A percentile compares a stretch with the other conserved stretches of the same genome.
These are phyloP conservation scores for Papilio machaon DNA, from an alignment of 1,140 invertebrate species.

Conservation along the genomic window DNA sequence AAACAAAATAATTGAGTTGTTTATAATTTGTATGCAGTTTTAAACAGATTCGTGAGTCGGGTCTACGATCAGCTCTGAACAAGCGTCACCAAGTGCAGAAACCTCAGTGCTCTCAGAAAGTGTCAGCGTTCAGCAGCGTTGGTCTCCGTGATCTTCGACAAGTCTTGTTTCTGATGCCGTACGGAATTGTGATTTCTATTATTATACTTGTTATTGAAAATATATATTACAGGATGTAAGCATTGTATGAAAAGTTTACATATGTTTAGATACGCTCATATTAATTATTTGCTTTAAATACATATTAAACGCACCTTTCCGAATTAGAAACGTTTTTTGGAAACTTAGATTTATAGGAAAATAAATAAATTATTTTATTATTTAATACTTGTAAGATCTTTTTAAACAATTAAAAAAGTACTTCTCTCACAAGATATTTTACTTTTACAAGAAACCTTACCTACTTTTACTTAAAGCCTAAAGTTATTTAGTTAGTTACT, in stretches of 20 bases:
- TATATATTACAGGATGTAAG: conserved; percentile 41
- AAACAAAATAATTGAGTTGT: conserved; percentile 18
- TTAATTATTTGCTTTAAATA: background rate
- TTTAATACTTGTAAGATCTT: background rate
- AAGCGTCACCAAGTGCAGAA: conserved; percentile 57
- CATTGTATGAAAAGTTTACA: background rate
- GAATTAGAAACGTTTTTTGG: background rate
- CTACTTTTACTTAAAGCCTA: too few relatives aligned
- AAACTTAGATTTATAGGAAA: background rate
- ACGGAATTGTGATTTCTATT: conserved; percentile 54
- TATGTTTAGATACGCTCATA: too few relatives aligned
- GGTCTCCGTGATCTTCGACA: conserved; percentile 61
- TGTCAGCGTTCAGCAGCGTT: conserved; percentile 65
- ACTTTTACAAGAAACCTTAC: too few relatives aligned
- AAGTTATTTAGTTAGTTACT: too few relatives aligned
- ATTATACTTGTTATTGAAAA: conserved; percentile 55
- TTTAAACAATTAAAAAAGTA: background rate
- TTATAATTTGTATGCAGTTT: conserved; percentile 51
- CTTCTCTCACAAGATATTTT: too few relatives aligned
- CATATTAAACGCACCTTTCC: background rate
- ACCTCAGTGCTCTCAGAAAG: conserved; percentile 57
- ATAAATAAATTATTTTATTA: background rate
- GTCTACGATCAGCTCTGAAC: conserved; percentile 58
- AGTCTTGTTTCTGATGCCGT: conserved; percentile 62
- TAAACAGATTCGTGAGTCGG: conserved; percentile 67